A percentile compares a stretch with the other conserved stretches of the same genome.
Evolutionary conservation across 1,140 invertebrate species (phyloP).

Genomic region (Penaeus japonicus): DNA sequence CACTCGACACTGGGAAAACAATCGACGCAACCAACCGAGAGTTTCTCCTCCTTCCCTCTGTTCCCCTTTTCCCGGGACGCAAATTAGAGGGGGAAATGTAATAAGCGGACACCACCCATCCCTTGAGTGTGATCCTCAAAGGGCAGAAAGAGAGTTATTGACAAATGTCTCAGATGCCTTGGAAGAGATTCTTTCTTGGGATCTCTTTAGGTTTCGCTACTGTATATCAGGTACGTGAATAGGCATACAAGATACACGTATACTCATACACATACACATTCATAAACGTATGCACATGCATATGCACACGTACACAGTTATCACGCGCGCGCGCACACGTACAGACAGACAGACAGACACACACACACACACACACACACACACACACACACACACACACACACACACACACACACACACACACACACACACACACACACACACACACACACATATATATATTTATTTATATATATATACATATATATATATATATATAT

Average conservation of each 20-base stretch:
- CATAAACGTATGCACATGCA: neutral
- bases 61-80: no score
- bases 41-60: no score
- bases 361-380: neutral
- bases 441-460: neutral
- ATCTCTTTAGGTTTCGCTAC: no score
- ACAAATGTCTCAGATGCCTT: no score
- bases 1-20: no score
- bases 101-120: no score
- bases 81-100: no score
- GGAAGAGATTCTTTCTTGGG: no score
- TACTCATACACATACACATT: neutral
- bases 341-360: neutral
- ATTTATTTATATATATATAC: neutral
- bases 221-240: constrained; percentile 60
- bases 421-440: neutral
- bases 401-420: neutral
- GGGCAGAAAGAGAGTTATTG: no score
- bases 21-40: no score
- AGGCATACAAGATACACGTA: constrained; percentile 26
- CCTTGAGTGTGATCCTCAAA: no score
- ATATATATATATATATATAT: neutral
- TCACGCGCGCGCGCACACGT: neutral
- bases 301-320: neutral
- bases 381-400: neutral